Conservation (phyloP, 2,888 invertebrate species). For the Cosmia trapezina region DNA sequence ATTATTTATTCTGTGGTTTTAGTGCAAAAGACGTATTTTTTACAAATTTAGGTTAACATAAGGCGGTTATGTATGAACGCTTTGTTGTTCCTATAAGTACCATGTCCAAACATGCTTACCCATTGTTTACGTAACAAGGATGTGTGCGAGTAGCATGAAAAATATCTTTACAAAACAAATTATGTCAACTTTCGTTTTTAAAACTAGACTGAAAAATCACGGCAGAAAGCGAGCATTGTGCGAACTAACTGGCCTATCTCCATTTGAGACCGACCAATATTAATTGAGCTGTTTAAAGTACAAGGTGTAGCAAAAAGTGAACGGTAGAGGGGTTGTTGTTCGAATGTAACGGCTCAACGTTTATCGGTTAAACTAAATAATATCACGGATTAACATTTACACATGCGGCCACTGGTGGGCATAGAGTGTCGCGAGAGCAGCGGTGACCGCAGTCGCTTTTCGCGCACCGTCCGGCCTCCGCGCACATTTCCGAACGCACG, state of each 20-base stretch:
- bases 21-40: conserved; percentile 19
- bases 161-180: conserved; percentile 63
- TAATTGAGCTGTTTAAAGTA: conserved; percentile 66
- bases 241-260: conserved; percentile 63
- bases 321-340: conserved; percentile 59
- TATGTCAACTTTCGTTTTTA: conserved; percentile 72
- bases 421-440: conserved; percentile 78
- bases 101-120: conserved; percentile 53
- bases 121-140: conserved; percentile 68
- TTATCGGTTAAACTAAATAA: conserved; percentile 75
- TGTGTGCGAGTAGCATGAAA: conserved; percentile 58
- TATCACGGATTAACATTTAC: conserved; percentile 85
- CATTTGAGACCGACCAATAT: conserved; percentile 64
- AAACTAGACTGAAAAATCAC: conserved; percentile 77
- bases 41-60: conserved; percentile 52
- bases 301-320: conserved; percentile 42
- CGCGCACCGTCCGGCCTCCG: conserved; percentile 86
- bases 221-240: conserved; percentile 71
- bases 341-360: conserved; percentile 68
- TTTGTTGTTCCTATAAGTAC: conserved; percentile 42
- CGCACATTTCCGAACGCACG: conserved; percentile 83
- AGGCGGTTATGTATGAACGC: conserved; percentile 19
- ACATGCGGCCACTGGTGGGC: conserved; percentile 83
- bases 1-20: too few relatives aligned
- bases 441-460: conserved; percentile 85